Conservation (phyloP, 2,797 vertebrate species). For the Clarias platycephalus region DNA sequence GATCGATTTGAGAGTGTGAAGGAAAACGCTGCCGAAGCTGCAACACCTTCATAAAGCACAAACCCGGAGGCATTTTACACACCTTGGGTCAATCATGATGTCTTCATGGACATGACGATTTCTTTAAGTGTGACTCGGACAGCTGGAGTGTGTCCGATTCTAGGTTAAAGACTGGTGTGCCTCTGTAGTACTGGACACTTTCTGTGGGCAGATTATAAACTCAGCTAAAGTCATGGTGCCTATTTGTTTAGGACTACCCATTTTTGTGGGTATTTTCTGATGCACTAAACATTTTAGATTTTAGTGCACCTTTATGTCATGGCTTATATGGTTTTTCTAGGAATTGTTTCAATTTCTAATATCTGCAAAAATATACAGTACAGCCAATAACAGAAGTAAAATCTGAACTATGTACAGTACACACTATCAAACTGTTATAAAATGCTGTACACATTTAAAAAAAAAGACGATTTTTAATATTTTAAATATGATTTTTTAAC, state of each 20-base stretch:
- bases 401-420: background rate
- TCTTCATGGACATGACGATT: constrained; percentile 37
- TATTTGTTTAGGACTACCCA: background rate
- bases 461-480: background rate
- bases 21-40: constrained; percentile 48
- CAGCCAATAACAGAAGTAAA: background rate
- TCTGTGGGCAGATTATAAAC: background rate
- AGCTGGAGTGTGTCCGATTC: constrained; percentile 1
- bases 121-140: background rate
- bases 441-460: background rate
- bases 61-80: constrained; percentile 36
- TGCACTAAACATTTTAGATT: background rate
- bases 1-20: constrained; percentile 53
- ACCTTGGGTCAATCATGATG: constrained; percentile 44
- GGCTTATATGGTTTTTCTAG: background rate
- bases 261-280: background rate
- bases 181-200: background rate
- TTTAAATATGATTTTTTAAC: too few relatives aligned
- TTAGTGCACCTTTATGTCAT: background rate
- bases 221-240: background rate
- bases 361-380: background rate
- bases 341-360: background rate
- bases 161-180: background rate
- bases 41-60: constrained; percentile 44
- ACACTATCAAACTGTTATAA: background rate